Percentiles rank a stretch among this genome's conserved stretches.
Evolutionary conservation across 2,888 invertebrate species (phyloP).

Genomic region (Euzophera pinguis): DNA sequence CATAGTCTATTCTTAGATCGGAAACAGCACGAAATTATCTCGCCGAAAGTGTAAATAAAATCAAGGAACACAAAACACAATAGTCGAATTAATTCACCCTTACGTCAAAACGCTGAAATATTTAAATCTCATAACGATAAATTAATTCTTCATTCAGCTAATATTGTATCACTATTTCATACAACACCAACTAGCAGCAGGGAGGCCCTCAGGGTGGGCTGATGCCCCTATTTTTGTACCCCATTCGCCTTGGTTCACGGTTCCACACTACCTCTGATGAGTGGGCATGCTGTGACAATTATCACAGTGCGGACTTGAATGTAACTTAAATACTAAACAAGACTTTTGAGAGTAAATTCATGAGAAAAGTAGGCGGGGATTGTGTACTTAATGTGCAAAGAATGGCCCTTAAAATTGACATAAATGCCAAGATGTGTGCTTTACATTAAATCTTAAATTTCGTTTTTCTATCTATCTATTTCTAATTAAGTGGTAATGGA

Average conservation of each 20-base stretch:
- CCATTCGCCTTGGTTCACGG: not conserved
- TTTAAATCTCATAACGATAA: conserved; percentile 41
- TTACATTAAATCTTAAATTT: not conserved
- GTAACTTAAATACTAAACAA: conserved; percentile 24
- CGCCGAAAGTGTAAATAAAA: too few species aligned
- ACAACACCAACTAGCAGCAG: conserved; percentile 42
- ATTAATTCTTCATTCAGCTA: conserved; percentile 56
- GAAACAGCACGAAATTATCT: too few species aligned
- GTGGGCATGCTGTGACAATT: conserved; percentile 60
- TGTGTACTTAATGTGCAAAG: not conserved
- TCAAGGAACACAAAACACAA: not conserved
- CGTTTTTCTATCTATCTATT: too few species aligned
- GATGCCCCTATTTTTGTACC: conserved; percentile 7
- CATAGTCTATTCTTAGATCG: too few species aligned
- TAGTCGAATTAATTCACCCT: not conserved
- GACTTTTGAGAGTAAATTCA: conserved; percentile 17
- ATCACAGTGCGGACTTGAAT: conserved; percentile 17
- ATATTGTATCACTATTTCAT: conserved; percentile 50
- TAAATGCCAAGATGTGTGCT: not conserved
- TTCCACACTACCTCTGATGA: conserved; percentile 16
- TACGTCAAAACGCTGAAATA: conserved; percentile 21
- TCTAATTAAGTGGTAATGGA: too few species aligned
- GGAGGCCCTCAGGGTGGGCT: conserved; percentile 34
- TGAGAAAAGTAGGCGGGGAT: conserved; percentile 38
- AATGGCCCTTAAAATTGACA: not conserved